Evolutionary conservation across 2,888 invertebrate genomes (phyloP), one percentile per base, ranked within the genome.

Genomic region (Cryptus armator): DNA sequence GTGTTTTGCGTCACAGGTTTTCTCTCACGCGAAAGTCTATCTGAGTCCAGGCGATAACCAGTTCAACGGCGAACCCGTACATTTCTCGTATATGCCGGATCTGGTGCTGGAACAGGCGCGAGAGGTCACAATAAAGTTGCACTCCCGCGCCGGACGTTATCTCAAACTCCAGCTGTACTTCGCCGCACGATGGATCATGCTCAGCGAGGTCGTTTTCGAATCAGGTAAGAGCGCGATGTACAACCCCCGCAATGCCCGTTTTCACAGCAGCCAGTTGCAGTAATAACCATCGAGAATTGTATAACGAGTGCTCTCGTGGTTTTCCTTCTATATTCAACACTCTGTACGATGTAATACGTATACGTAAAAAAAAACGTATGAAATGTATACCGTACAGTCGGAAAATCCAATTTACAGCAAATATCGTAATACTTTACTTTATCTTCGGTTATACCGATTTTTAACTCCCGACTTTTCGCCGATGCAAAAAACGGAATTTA

Each of bases 161-260:
- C 94, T 98, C 88, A 97, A 96, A 94, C 94, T 96, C 91, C 96
- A 97, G 92, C 95, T 98, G 76, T 96, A 96, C 94, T 98, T 97
- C 93, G 97, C 97, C 79, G 95, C 96, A 62, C 95, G 96, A 89
- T 98, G 98, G 98, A 96, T 98, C 92, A 96, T 98, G 95, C 95
- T 98, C 90, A 97, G 97, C 93, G 98, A 98, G 94, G 96, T 98
- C 87, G 96, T 96, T 90, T 98, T 98, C 93, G 96, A 96, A 90
- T 97, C 97, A 90, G 96, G 97, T 97, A 94, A 94, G 94, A 72
- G 19, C 48, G 66, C 59, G 19, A 46, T 67, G 67, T 51, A 64
- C 24, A 19, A 19, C 7, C 5, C 14, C n/a, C 46, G 24, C 24
- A 32, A 10, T 44, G 16, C 19, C 51, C 29, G 32, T 59, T 24